A percentile compares a stretch with the other conserved stretches of the same genome.
phyloP scores from a whole-genome alignment of 2,113 vertebrate species.

The Lampris megalopsis region DNA sequence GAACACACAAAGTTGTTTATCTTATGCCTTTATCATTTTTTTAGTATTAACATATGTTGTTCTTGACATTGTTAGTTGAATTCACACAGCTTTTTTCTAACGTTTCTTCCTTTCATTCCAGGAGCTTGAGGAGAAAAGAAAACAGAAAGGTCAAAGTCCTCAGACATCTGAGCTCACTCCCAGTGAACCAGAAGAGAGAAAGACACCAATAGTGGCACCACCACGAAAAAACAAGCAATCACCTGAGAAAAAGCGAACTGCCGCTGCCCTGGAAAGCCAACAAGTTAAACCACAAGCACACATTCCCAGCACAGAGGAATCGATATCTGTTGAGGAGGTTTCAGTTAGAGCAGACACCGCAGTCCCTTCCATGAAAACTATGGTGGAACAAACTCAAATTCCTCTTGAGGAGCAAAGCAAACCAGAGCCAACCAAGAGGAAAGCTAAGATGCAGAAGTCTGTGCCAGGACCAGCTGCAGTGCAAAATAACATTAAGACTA shows the following conservation, averaged over 20 bases:
- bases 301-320: conserved; percentile 4
- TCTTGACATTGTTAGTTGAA: neutral
- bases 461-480: neutral
- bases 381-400: neutral
- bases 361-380: neutral
- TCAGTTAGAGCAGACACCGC: neutral
- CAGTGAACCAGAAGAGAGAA: conserved; percentile 25
- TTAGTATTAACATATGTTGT: neutral
- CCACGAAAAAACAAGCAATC: conserved; percentile 58
- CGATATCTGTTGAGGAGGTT: neutral
- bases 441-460: neutral
- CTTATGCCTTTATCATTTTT: neutral
- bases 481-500: neutral
- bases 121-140: conserved; percentile 58
- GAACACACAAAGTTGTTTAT: neutral
- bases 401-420: neutral
- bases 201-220: conserved; percentile 46
- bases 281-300: conserved; percentile 4
- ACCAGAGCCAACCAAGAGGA: conserved; percentile 2
- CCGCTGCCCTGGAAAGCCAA: neutral
- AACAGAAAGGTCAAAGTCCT: conserved; percentile 42
- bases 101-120: conserved; percentile 30
- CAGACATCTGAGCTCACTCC: conserved; percentile 13
- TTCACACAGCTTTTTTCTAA: neutral
- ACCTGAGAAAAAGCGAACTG: conserved; percentile 20